Conservation (phyloP, 2,113 vertebrate genomes). For the Triplophysa rosa region DNA sequence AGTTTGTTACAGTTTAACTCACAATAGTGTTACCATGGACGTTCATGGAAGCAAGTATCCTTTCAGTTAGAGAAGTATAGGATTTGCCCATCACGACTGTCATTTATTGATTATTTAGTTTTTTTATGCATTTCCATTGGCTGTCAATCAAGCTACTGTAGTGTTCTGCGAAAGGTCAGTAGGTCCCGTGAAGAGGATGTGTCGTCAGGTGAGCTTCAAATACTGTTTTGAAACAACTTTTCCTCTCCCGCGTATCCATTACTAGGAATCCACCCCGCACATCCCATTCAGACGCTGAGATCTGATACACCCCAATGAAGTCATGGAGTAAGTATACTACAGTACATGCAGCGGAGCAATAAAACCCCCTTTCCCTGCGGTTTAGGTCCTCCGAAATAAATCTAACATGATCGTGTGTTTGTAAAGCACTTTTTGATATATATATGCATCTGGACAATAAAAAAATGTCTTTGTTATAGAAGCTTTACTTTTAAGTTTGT, state of each 20-base stretch:
- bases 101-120: neutral
- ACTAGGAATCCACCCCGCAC: conserved; percentile 37
- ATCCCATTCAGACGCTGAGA: conserved; percentile 38
- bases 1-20: neutral
- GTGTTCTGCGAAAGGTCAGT: neutral
- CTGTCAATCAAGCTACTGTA: conserved; percentile 1
- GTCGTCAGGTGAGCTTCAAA: conserved; percentile 46
- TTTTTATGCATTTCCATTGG: conserved; percentile 25
- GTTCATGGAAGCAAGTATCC: neutral
- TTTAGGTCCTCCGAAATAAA: conserved; percentile 2
- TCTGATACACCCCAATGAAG: conserved; percentile 26
- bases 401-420: neutral
- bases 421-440: conserved; percentile 6
- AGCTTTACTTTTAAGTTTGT: conserved; percentile 26
- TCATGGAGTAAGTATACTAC: conserved; percentile 29
- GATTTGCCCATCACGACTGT: neutral
- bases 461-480: neutral
- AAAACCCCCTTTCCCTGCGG: conserved; percentile 25
- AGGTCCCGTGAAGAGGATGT: conserved; percentile 2
- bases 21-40: neutral
- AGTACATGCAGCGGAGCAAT: conserved; percentile 10
- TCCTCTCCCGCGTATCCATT: conserved; percentile 40
- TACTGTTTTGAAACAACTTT: conserved; percentile 40
- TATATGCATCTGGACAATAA: conserved; percentile 21
- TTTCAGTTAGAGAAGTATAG: neutral